Evolutionary conservation across 30 jellyfish, hydroid and myxozoan genomes (phyloP).

Genomic region (Aurelia coerulea): DNA sequence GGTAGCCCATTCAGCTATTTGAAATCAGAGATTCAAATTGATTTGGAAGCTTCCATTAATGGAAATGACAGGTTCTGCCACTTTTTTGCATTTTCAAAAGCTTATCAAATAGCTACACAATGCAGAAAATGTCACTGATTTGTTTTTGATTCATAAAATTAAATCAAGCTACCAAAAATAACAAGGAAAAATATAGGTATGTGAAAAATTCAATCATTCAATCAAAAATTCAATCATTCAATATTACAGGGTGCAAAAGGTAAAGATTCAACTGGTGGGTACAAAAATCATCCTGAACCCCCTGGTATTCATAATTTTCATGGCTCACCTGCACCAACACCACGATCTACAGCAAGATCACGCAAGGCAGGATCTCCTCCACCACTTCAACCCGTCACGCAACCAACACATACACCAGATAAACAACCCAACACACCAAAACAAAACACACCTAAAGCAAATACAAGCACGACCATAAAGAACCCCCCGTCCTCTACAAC

Average conservation of each 20-base stretch:
- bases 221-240: not conserved
- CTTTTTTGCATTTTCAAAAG: too few species aligned
- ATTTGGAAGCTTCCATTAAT: too few species aligned
- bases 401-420: slow-evolving; percentile 5
- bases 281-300: slow-evolving; percentile 45
- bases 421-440: not conserved
- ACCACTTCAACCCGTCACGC: slow-evolving; percentile 22
- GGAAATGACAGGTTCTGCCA: too few species aligned
- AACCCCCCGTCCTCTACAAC: slow-evolving; percentile 1
- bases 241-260: slow-evolving; percentile 28
- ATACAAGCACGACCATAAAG: slow-evolving; percentile 2
- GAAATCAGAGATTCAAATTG: too few species aligned
- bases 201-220: not conserved
- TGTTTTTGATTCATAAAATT: too few species aligned
- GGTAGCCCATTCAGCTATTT: too few species aligned
- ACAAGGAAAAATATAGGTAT: too few species aligned
- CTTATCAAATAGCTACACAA: too few species aligned
- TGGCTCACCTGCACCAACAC: slow-evolving; percentile 32
- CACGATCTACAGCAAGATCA: slow-evolving; percentile 56
- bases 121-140: too few species aligned
- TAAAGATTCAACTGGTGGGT: slow-evolving; percentile 34
- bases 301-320: slow-evolving; percentile 45
- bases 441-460: slow-evolving; percentile 22
- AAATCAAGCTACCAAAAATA: too few species aligned
- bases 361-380: slow-evolving; percentile 58